Evolutionary conservation across 2,797 vertebrate genomes (phyloP).

Genomic region (Characodon lateralis): DNA sequence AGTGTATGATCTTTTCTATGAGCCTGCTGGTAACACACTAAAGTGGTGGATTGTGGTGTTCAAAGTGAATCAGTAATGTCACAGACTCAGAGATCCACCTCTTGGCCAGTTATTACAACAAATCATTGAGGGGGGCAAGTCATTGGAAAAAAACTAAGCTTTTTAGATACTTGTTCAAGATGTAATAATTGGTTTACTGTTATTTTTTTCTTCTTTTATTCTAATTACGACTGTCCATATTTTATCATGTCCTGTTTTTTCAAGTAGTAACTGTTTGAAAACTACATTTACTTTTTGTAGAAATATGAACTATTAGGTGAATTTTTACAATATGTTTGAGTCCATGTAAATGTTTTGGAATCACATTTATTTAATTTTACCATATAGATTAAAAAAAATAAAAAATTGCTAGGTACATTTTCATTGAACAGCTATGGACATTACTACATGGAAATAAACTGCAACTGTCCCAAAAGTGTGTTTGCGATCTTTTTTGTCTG

Average conservation of each 20-base stretch:
- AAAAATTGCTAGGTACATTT: conserved; percentile 90
- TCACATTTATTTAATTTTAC: conserved; percentile 91
- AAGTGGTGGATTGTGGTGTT: conserved; percentile 61
- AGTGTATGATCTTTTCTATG: conserved; percentile 32
- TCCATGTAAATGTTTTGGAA: conserved; percentile 85
- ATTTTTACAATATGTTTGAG: conserved; percentile 84
- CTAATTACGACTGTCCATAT: conserved; percentile 37
- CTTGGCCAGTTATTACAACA: conserved; percentile 73
- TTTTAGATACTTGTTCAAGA: conserved; percentile 58
- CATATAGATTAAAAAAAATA: conserved; percentile 82
- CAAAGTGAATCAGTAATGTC: conserved; percentile 61
- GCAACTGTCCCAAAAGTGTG: conserved; percentile 60
- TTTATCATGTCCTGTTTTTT: conserved; percentile 22
- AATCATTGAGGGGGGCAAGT: conserved; percentile 45
- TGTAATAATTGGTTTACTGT: conserved; percentile 53
- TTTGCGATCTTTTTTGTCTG: conserved; percentile 31
- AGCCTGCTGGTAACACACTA: conserved; percentile 43
- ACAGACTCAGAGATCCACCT: conserved; percentile 37
- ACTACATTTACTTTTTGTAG: conserved; percentile 55
- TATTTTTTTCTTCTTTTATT: conserved; percentile 44
- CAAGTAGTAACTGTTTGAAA: conserved; percentile 52
- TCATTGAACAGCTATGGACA: conserved; percentile 88
- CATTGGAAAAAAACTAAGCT: conserved; percentile 39
- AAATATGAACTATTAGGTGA: conserved; percentile 73
- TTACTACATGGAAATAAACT: conserved; percentile 91